Evolutionary conservation across 2,797 vertebrate species (phyloP).

Genomic region (Pristis pectinata): DNA sequence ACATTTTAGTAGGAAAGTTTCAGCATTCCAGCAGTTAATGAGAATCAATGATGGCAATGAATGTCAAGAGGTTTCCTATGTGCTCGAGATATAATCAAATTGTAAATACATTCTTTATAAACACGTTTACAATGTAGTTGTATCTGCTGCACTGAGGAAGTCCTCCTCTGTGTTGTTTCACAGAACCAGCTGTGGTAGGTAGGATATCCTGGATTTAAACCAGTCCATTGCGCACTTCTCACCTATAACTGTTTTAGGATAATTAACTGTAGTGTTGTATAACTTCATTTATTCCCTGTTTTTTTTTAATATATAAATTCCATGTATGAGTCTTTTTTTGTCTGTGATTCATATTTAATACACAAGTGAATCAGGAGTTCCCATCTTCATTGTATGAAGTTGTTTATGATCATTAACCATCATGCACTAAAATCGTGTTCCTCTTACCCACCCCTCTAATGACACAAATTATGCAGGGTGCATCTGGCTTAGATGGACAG

Average conservation of each 20-base stretch:
- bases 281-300: constrained; percentile 22
- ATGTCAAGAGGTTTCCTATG: neutral
- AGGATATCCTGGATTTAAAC: neutral
- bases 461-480: constrained; percentile 83
- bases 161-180: neutral
- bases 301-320: neutral
- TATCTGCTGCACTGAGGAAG: neutral
- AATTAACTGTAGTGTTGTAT: constrained; percentile 5
- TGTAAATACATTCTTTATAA: constrained; percentile 24
- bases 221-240: neutral
- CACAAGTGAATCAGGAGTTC: constrained; percentile 28
- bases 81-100: constrained; percentile 6
- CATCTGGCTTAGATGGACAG: constrained; percentile 99
- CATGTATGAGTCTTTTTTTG: neutral
- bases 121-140: neutral
- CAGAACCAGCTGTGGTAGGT: neutral
- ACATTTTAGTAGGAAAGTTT: neutral
- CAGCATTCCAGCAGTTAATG: neutral
- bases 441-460: constrained; percentile 48
- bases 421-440: constrained; percentile 50
- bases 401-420: constrained; percentile 44
- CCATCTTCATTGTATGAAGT: constrained; percentile 2
- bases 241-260: neutral
- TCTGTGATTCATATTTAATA: constrained; percentile 32
- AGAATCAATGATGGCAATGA: neutral